These are phyloP conservation scores for Eubasilissa splendida DNA, from an alignment of 2,888 invertebrate species.

Conservation along the genomic window DNA sequence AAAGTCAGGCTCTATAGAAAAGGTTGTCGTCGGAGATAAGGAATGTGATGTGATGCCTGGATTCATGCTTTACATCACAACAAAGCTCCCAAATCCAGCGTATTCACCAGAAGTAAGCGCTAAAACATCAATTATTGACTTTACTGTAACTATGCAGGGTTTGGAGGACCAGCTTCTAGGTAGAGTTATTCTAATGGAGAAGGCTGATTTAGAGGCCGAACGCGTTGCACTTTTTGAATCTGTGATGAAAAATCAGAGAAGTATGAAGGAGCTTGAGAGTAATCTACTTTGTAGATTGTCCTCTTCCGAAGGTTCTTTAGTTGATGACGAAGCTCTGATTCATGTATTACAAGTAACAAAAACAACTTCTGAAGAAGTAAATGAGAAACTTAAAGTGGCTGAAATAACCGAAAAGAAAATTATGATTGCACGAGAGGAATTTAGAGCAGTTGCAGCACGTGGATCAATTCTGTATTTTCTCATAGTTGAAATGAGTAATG, in stretches of 20 bases:
- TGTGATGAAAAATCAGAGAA: constrained; percentile 95
- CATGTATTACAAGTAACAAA: constrained; percentile 90
- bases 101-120: constrained; percentile 98
- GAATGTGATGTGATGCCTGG: constrained; percentile 98
- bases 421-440: constrained; percentile 94
- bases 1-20: constrained; percentile 96
- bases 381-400: constrained; percentile 92
- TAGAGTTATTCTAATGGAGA: constrained; percentile 95
- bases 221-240: constrained; percentile 94
- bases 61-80: constrained; percentile 96
- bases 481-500: constrained; percentile 97
- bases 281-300: constrained; percentile 93
- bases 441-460: constrained; percentile 93
- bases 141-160: constrained; percentile 97
- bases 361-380: constrained; percentile 94
- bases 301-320: constrained; percentile 93
- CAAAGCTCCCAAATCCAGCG: constrained; percentile 95
- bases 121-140: constrained; percentile 96
- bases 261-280: constrained; percentile 96
- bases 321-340: constrained; percentile 96
- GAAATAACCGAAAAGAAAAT: constrained; percentile 96
- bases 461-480: constrained; percentile 96
- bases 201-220: constrained; percentile 95
- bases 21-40: constrained; percentile 95
- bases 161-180: constrained; percentile 95